Base-by-base conservation (phyloP, 2,888 invertebrate species). In the Nomada ruficornis region DNA sequence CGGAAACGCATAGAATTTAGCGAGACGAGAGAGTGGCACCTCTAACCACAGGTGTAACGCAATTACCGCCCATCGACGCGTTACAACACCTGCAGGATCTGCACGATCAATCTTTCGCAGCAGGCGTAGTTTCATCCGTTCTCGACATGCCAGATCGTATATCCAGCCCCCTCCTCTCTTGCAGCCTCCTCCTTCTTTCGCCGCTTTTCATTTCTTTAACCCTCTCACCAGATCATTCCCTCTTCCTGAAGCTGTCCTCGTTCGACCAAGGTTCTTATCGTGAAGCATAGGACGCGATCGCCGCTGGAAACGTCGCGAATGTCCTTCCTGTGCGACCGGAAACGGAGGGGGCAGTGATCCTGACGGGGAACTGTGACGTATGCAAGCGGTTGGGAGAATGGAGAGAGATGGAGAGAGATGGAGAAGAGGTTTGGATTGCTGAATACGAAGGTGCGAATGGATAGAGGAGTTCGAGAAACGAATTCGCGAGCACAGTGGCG, bases 231-330 rank as follows among this genome's bases (percentile, higher is more conserved):
- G 23, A 42, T 72, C 76, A 54, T 76, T 62, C 63, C 65, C 20
- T 64, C 80, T 88, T 86, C 85, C 88, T 87, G 72, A 44, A 29
- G 85, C 77, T 81, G 50, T 88, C 87, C 80, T 73, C 71, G 68
- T 88, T 36, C 50, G 47, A 79, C 67, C 59, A 70, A 74, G 63
- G 69, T 72, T 57, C 62, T 69, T 78, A 78, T 81, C 80, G 75
- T 71, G 86, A 77, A 72, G 68, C 73, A 80, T 84, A 84, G 75
- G 85, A 84, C 75, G 65, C 54, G 67, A n/a, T n/a, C 13, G 59
- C 29, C 10, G 60, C 47, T 67, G 78, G 59, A 57, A 74, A 69
- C 64, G 42, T 50, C 47, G 44, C 59, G 36, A 20, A 20, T 36
- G 77, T 87, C 70, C 76, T 82, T 83, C 72, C 81, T 76, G 47